Conservation (phyloP, 2,113 vertebrate genomes). For the Lepisosteus osseus region DNA sequence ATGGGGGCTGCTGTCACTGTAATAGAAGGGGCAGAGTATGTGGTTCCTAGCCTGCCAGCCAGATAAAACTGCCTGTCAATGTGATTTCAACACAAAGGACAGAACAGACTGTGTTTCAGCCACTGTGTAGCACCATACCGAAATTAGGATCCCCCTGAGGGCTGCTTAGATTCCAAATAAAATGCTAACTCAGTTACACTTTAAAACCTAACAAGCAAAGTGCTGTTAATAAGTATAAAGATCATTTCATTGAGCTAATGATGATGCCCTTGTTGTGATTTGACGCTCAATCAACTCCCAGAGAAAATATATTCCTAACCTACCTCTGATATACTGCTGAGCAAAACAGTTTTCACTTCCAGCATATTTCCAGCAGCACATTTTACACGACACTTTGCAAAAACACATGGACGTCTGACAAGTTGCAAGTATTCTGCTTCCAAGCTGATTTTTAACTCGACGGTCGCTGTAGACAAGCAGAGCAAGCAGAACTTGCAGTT, state of each 20-base stretch:
- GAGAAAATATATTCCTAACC: slow-evolving; percentile 8
- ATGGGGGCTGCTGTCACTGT: slow-evolving; percentile 10
- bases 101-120: slow-evolving; percentile 11
- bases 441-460: too few relatives aligned
- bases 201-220: slow-evolving; percentile 34
- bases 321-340: too few relatives aligned
- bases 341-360: too few relatives aligned
- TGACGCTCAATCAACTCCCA: slow-evolving; percentile 50
- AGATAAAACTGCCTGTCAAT: slow-evolving; percentile 21
- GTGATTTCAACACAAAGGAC: slow-evolving; percentile 38
- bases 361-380: too few relatives aligned
- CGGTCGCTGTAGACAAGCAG: too few relatives aligned
- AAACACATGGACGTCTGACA: too few relatives aligned
- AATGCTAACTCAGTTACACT: slow-evolving; percentile 33
- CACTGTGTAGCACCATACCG: background rate
- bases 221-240: slow-evolving; percentile 49
- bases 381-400: too few relatives aligned
- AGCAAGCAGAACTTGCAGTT: too few relatives aligned
- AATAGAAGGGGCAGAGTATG: slow-evolving; percentile 15
- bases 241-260: slow-evolving; percentile 58
- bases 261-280: slow-evolving; percentile 53
- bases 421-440: too few relatives aligned
- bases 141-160: slow-evolving; percentile 15
- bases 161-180: slow-evolving; percentile 23
- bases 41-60: slow-evolving; percentile 8